phyloP scores from a whole-genome alignment of 2,113 vertebrate genomes.

The Bombycilla garrulus region DNA sequence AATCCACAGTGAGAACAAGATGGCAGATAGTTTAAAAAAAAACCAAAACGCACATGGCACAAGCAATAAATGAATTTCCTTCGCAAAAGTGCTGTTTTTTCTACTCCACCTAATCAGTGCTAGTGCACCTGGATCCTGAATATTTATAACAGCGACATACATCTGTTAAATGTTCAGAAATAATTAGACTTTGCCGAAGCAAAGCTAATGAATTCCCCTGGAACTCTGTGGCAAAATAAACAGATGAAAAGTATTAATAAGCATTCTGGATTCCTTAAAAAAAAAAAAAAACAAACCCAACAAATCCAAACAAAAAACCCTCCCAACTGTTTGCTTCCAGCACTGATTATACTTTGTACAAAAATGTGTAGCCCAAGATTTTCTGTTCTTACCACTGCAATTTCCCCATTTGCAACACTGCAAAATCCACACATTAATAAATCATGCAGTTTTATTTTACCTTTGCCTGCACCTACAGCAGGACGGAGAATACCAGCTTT shows the following conservation, averaged over 20 bases:
- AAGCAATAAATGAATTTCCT: not conserved
- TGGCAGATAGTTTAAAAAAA: not conserved
- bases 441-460: slow-evolving; percentile 84
- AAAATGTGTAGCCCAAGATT: slow-evolving; percentile 8
- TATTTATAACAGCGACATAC: slow-evolving; percentile 4
- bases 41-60: not conserved
- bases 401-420: slow-evolving; percentile 70
- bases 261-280: not conserved
- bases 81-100: not conserved
- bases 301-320: not conserved
- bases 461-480: slow-evolving; percentile 89
- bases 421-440: slow-evolving; percentile 74
- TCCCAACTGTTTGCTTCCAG: not conserved
- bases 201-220: slow-evolving; percentile 45
- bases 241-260: slow-evolving; percentile 26
- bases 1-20: not conserved
- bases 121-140: slow-evolving; percentile 29
- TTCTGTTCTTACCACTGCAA: slow-evolving; percentile 65
- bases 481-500: slow-evolving; percentile 84
- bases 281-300: not conserved
- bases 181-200: slow-evolving; percentile 40
- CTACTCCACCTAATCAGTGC: slow-evolving; percentile 1
- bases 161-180: slow-evolving; percentile 19
- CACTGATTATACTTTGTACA: not conserved
- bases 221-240: slow-evolving; percentile 28